Evolutionary conservation across 1,140 invertebrate genomes (phyloP).

Genomic region (Brachionus calyciflorus): DNA sequence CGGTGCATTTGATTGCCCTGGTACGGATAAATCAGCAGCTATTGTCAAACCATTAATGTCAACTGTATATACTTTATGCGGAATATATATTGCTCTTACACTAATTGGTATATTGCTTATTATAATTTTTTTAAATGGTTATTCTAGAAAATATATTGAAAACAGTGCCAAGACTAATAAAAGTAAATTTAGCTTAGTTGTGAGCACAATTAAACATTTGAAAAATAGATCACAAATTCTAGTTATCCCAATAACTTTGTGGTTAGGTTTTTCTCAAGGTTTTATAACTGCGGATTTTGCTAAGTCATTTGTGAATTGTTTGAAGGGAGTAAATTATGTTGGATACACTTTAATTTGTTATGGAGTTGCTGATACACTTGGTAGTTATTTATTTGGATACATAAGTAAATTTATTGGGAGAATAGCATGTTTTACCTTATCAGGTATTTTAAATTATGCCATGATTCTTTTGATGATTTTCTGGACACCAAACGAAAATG

Average conservation of each 20-base stretch:
- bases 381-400: slow-evolving; percentile 82
- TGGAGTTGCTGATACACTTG: slow-evolving; percentile 81
- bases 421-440: slow-evolving; percentile 76
- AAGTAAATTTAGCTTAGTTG: background rate
- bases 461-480: slow-evolving; percentile 53
- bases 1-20: background rate
- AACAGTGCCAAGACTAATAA: background rate
- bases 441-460: slow-evolving; percentile 56
- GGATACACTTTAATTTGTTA: slow-evolving; percentile 94
- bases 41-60: background rate
- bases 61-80: background rate
- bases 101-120: background rate
- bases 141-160: background rate
- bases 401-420: slow-evolving; percentile 86
- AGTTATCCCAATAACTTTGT: slow-evolving; percentile 87
- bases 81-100: background rate
- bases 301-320: slow-evolving; percentile 62
- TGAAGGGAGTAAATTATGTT: slow-evolving; percentile 74
- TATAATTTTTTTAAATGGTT: background rate
- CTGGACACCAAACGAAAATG: slow-evolving; percentile 75
- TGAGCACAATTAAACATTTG: slow-evolving; percentile 62
- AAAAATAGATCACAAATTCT: slow-evolving; percentile 73
- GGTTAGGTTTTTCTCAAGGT: slow-evolving; percentile 93
- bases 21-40: background rate
- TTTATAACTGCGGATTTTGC: slow-evolving; percentile 91